Conservation (phyloP, 2,113 vertebrate species). For the Pica pica region DNA sequence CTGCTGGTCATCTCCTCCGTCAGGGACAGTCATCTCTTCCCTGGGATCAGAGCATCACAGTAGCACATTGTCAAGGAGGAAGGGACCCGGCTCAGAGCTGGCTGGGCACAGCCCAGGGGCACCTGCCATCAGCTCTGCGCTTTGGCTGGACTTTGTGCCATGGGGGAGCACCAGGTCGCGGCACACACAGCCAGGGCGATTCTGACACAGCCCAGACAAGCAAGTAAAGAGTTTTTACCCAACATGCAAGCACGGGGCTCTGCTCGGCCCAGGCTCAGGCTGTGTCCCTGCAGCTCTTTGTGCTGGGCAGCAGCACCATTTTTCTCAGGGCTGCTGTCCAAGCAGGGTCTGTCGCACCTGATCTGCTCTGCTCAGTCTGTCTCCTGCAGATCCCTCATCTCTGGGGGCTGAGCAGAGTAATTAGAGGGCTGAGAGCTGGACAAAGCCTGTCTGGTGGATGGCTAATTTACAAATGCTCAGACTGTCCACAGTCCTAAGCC, state of each 20-base stretch:
- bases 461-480: conserved; percentile 53
- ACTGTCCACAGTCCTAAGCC: conserved; percentile 1
- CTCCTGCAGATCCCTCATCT: neutral
- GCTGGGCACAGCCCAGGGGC: neutral
- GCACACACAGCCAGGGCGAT: fast-evolving
- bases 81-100: neutral
- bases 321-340: neutral
- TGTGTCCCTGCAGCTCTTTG: neutral
- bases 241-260: neutral
- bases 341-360: neutral
- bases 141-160: neutral
- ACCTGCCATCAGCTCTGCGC: neutral
- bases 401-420: conserved; percentile 16
- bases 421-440: conserved; percentile 38
- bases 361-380: neutral
- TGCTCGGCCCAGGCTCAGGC: neutral
- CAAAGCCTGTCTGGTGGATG: conserved; percentile 38
- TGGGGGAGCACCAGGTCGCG: neutral
- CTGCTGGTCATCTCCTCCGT: neutral
- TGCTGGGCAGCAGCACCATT: neutral
- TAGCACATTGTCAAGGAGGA: fast-evolving
- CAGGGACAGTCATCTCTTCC: neutral
- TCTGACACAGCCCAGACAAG: neutral
- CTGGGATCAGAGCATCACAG: neutral
- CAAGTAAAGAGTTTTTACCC: neutral